These are phyloP conservation scores for Physeter macrocephalus DNA, from an alignment of 2,113 vertebrate species.

Conservation along the genomic window DNA sequence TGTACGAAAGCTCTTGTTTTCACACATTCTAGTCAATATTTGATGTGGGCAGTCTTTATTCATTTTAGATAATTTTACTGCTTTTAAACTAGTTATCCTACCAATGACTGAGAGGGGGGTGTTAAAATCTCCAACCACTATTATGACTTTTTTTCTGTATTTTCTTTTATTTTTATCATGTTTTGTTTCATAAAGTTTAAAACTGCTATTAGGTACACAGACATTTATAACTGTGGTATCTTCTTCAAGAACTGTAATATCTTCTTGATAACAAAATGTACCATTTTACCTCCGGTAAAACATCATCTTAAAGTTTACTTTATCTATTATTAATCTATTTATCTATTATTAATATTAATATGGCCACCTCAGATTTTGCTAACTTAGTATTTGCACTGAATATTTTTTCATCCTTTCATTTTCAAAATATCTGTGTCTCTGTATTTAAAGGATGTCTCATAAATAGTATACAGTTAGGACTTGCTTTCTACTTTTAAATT, in stretches of 20 bases:
- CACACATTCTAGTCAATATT: neutral
- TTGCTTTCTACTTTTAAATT: neutral
- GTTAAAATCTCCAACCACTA: neutral
- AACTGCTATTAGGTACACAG: neutral
- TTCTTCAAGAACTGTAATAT: neutral
- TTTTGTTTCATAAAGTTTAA: neutral
- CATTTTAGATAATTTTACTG: slow-evolving; percentile 10
- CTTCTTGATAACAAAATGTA: neutral
- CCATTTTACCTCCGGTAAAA: neutral
- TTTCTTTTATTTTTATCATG: neutral
- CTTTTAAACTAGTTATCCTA: slow-evolving; percentile 13
- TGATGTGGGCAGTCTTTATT: neutral
- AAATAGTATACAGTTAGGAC: neutral
- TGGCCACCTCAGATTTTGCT: neutral
- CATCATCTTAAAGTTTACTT: neutral
- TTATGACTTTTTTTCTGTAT: neutral
- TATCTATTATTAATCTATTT: neutral
- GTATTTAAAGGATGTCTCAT: neutral
- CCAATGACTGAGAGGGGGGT: neutral
- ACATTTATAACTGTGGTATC: neutral
- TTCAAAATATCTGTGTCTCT: neutral
- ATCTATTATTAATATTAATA: neutral
- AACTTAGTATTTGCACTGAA: neutral
- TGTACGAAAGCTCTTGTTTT: slow-evolving; percentile 30
- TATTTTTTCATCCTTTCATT: neutral